phyloP scores from a whole-genome alignment of 2,888 invertebrate species.

The Melipona bicolor region DNA sequence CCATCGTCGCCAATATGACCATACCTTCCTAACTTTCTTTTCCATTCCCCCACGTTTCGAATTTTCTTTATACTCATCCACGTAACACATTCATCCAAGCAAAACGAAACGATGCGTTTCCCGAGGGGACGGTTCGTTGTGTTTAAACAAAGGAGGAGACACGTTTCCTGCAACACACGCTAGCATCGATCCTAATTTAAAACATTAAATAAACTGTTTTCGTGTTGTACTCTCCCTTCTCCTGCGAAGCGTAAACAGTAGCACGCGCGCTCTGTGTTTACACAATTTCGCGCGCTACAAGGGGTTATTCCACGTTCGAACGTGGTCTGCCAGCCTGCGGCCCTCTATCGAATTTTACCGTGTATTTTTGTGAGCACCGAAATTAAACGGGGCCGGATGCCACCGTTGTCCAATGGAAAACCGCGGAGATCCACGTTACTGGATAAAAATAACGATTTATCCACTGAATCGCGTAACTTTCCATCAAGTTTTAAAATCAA shows the following conservation, averaged over 20 bases:
- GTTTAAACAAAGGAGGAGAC: background rate
- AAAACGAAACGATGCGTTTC: background rate
- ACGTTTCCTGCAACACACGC: background rate
- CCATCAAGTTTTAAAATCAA: slow-evolving; percentile 34
- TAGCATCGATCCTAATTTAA: slow-evolving; percentile 34
- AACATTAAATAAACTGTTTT: slow-evolving; percentile 50
- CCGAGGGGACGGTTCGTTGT: background rate
- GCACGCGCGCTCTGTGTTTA: slow-evolving; percentile 56
- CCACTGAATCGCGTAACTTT: slow-evolving; percentile 21
- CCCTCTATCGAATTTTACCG: background rate
- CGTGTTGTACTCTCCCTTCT: background rate
- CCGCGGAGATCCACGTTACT: background rate
- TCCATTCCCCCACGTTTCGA: background rate
- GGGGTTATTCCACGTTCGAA: slow-evolving; percentile 23
- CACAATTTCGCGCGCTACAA: slow-evolving; percentile 49
- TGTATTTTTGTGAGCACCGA: slow-evolving; percentile 56
- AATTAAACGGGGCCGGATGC: slow-evolving; percentile 46
- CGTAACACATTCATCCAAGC: background rate
- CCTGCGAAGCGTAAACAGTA: slow-evolving; percentile 45
- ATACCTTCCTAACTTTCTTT: background rate
- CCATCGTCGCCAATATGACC: slow-evolving; percentile 6
- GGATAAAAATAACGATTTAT: slow-evolving; percentile 58
- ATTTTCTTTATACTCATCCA: background rate
- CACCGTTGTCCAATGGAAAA: slow-evolving; percentile 33
- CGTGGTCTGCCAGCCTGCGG: background rate